A percentile compares a stretch with the other conserved stretches of the same genome.
These are phyloP conservation scores for Corythornis vintsioides DNA, from an alignment of 2,113 vertebrate species.

Conservation along the genomic window DNA sequence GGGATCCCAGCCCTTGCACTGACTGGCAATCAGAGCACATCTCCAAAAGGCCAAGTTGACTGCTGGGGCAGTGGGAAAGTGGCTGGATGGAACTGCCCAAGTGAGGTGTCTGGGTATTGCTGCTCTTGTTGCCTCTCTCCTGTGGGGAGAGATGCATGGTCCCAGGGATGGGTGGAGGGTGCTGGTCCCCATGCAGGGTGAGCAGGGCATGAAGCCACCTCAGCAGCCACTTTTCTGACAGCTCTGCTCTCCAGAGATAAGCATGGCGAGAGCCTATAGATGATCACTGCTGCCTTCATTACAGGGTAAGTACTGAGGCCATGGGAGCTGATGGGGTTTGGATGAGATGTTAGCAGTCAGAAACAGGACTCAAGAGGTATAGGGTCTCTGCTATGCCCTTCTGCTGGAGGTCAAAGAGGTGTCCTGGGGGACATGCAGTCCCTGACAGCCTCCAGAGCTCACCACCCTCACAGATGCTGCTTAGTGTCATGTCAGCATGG, in stretches of 20 bases:
- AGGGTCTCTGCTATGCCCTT: background rate
- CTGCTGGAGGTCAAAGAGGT: background rate
- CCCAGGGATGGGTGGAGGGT: background rate
- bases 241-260: background rate
- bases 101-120: rapidly evolving
- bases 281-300: background rate
- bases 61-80: background rate
- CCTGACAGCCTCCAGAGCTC: background rate
- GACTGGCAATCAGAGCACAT: background rate
- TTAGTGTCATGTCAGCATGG: background rate
- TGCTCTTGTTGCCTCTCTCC: background rate
- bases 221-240: background rate
- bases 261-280: background rate
- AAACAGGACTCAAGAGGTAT: background rate
- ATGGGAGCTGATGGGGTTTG: background rate
- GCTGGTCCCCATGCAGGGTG: background rate
- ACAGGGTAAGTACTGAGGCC: background rate
- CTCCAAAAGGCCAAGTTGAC: background rate
- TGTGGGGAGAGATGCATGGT: background rate
- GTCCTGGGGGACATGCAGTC: background rate
- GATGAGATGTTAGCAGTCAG: background rate
- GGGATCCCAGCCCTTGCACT: background rate
- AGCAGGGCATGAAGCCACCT: background rate
- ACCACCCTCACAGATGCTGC: background rate
- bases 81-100: background rate